Conservation (phyloP, 2,113 vertebrate genomes). For the Callopanchax toddi region DNA sequence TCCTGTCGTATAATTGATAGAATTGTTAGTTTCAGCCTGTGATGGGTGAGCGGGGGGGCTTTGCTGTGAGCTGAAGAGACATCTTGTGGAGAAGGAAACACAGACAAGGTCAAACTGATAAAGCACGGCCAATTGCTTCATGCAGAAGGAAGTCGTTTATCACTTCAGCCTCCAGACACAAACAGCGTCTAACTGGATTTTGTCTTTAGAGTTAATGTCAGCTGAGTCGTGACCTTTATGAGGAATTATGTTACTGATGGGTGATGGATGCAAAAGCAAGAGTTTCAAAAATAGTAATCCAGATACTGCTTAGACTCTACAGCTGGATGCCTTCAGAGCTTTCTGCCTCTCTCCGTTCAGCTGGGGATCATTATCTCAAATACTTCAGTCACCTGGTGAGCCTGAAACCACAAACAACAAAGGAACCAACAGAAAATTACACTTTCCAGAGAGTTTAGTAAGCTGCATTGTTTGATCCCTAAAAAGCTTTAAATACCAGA, state of each 20-base stretch:
- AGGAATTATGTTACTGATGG: too few relatives aligned
- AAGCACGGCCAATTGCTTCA: constrained; percentile 16
- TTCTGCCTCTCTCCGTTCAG: constrained; percentile 42
- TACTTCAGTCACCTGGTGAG: constrained; percentile 54
- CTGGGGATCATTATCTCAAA: constrained; percentile 64
- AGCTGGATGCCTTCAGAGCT: background rate
- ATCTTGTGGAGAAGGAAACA: constrained; percentile 62
- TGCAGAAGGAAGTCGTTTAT: constrained; percentile 13
- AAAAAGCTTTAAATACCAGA: background rate
- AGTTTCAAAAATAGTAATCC: too few relatives aligned
- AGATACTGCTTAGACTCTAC: background rate
- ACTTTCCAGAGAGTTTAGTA: constrained; percentile 28
- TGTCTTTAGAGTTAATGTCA: background rate
- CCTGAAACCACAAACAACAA: constrained; percentile 50
- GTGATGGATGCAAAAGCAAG: too few relatives aligned
- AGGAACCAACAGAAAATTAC: constrained; percentile 16
- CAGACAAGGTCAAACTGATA: constrained; percentile 59
- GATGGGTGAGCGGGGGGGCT: constrained; percentile 25
- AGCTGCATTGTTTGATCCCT: background rate
- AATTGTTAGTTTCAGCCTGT: background rate
- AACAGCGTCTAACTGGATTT: too few relatives aligned
- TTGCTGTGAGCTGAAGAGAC: constrained; percentile 64
- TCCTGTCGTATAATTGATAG: background rate
- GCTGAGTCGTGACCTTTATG: background rate
- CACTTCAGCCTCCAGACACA: constrained; percentile 28